Percentiles rank a stretch among this genome's conserved stretches.
Evolutionary conservation across 2,113 vertebrate genomes (phyloP).

Genomic region (Thamnophis sirtalis): DNA sequence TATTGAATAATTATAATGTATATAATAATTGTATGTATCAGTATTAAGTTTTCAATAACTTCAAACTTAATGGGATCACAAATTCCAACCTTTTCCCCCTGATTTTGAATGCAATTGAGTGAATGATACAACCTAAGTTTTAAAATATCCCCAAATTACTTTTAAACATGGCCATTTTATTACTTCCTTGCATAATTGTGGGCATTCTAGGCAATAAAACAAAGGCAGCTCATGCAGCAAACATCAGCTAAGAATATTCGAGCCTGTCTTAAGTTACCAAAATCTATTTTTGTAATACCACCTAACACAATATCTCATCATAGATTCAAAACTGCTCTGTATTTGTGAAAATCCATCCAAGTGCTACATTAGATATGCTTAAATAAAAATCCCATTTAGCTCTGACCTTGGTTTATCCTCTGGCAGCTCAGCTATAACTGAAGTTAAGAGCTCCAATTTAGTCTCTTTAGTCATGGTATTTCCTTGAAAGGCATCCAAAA

Average conservation of each 20-base stretch:
- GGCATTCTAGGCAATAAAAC: not conserved
- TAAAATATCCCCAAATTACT: not conserved
- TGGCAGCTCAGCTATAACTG: slow-evolving; percentile 83
- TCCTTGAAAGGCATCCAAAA: slow-evolving; percentile 88
- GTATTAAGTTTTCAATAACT: not conserved
- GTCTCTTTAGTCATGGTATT: slow-evolving; percentile 69
- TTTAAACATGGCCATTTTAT: not conserved
- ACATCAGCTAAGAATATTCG: not conserved
- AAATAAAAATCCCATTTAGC: slow-evolving; percentile 17
- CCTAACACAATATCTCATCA: slow-evolving; percentile 7
- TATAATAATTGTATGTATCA: not conserved
- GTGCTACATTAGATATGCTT: not conserved
- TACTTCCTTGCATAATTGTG: not conserved
- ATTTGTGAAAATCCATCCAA: not conserved
- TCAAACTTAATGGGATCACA: not conserved
- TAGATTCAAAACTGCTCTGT: not conserved
- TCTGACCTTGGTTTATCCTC: slow-evolving; percentile 91
- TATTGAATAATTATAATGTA: too few relatives aligned
- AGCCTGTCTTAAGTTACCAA: not conserved
- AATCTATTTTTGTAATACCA: not conserved
- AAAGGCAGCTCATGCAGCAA: not conserved
- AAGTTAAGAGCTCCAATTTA: slow-evolving; percentile 79
- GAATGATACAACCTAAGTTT: not conserved
- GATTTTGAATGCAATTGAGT: not conserved
- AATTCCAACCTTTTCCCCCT: not conserved